Conservation (phyloP, 2,113 vertebrate species). For the Catharus minimus region DNA sequence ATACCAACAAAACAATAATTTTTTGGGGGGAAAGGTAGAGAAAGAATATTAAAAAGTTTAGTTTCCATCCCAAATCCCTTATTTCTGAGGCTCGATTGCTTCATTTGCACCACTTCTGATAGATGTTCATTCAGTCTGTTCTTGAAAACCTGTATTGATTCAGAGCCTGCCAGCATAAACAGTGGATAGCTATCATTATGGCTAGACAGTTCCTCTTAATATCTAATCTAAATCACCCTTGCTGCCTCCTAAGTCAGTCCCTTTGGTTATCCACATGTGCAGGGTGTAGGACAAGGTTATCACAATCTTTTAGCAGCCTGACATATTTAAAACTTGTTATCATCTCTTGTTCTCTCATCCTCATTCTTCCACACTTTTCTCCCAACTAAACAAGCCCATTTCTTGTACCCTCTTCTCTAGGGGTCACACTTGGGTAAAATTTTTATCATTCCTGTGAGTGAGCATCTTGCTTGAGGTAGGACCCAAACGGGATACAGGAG, state of each 20-base stretch:
- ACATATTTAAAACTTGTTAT: not conserved
- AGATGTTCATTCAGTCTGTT: not conserved
- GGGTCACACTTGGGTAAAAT: not conserved
- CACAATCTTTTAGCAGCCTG: not conserved
- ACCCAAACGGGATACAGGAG: not conserved
- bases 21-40: rapidly evolving
- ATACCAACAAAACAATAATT: not conserved
- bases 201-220: not conserved
- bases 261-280: not conserved
- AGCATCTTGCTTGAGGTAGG: not conserved
- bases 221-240: not conserved
- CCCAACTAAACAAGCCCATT: not conserved
- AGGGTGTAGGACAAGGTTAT: not conserved
- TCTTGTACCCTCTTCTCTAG: not conserved
- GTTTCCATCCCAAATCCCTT: not conserved
- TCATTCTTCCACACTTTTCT: not conserved
- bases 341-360: not conserved
- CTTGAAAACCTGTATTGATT: not conserved
- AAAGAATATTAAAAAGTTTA: not conserved
- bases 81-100: not conserved
- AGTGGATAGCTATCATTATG: not conserved
- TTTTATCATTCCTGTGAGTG: not conserved
- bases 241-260: not conserved
- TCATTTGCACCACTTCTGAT: not conserved
- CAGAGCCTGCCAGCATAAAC: not conserved